These are phyloP conservation scores for Lytechinus variegatus DNA, from an alignment of 35 echinoderm and acorn worm genomes.

Conservation along the genomic window DNA sequence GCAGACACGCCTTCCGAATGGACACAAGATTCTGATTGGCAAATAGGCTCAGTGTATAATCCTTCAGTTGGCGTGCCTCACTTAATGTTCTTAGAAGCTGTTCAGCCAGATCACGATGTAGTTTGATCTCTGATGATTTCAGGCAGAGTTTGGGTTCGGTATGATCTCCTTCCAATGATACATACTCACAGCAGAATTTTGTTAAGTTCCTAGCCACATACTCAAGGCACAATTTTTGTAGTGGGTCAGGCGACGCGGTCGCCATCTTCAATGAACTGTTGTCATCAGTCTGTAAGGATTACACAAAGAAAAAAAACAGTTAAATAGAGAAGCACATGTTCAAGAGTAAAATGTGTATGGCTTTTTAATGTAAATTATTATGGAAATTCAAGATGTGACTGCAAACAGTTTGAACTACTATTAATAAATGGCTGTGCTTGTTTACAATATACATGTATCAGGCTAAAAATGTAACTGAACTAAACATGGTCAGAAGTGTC, in stretches of 20 bases:
- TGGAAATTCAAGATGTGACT: no score
- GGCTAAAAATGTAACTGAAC: no score
- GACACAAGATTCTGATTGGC: constrained; percentile 67
- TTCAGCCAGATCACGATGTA: constrained; percentile 85
- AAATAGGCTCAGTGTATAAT: constrained; percentile 83
- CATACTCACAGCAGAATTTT: constrained; percentile 74
- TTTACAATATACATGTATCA: no score
- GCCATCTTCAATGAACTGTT: constrained; percentile 40
- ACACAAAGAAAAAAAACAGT: not conserved
- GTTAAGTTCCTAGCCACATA: constrained; percentile 76
- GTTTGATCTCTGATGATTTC: constrained; percentile 72
- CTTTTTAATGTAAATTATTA: no score
- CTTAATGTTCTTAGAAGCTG: constrained; percentile 72
- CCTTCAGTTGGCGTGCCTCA: constrained; percentile 68
- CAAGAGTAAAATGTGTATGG: no score
- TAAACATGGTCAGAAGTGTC: no score
- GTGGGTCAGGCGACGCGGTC: constrained; percentile 60
- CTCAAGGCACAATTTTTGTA: constrained; percentile 76
- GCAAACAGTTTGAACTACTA: no score
- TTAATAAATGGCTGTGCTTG: no score
- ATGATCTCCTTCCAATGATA: constrained; percentile 58
- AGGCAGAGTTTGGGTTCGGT: constrained; percentile 74
- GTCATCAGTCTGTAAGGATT: not conserved
- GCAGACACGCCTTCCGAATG: constrained; percentile 73
- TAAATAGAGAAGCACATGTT: no score